Evolutionary conservation across 2,113 vertebrate species (phyloP).

Genomic region (Enhydra lutris): DNA sequence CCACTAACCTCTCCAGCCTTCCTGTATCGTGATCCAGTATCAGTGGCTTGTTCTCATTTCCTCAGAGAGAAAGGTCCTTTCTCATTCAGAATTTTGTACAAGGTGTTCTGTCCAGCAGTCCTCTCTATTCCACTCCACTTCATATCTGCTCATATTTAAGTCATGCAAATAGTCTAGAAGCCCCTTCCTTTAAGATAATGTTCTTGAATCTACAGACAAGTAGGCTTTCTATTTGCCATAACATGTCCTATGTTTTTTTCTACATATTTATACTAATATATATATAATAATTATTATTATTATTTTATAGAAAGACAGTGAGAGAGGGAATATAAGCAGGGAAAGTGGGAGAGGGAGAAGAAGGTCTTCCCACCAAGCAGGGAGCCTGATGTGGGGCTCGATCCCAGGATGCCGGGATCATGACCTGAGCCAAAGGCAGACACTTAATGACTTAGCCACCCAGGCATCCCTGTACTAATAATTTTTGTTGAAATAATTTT

Average conservation of each 20-base stretch:
- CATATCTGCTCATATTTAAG: not conserved
- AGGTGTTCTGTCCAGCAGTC: not conserved
- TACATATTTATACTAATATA: not conserved
- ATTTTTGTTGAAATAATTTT: not conserved
- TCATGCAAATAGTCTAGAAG: not conserved
- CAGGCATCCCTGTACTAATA: not conserved
- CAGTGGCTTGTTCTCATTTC: not conserved
- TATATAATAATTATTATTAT: no score
- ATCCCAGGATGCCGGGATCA: no score
- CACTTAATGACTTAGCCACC: no score
- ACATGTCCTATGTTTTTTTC: not conserved
- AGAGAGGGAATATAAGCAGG: no score
- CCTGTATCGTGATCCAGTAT: no score
- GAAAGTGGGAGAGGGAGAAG: no score
- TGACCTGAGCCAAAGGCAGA: no score
- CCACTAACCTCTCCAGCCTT: not conserved
- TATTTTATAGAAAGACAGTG: no score
- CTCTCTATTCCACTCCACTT: fast-evolving
- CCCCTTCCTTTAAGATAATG: not conserved
- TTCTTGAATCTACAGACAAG: not conserved
- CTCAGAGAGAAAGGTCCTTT: not conserved
- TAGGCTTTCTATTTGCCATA: not conserved
- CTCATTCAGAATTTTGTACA: not conserved
- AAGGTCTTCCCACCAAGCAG: no score
- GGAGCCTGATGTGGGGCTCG: no score